Percentiles rank a stretch among this genome's conserved stretches.
Conservation (phyloP, 2,888 invertebrate species). For the Axea sp. region DNA sequence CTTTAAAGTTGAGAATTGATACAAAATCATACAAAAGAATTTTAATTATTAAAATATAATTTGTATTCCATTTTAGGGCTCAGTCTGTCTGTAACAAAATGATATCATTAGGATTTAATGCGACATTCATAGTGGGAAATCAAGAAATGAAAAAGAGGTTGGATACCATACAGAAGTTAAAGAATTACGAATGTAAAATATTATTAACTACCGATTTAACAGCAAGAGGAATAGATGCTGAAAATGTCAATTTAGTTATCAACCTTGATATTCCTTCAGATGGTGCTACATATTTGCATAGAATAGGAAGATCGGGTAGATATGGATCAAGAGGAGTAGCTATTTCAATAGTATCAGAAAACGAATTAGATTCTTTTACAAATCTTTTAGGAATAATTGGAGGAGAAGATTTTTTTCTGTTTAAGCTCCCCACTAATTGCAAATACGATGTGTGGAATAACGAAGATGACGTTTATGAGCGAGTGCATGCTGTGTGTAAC, state of each 20-base stretch:
- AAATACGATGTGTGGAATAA: conserved; percentile 72
- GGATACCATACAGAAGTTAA: conserved; percentile 87
- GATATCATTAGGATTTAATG: conserved; percentile 87
- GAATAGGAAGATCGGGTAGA: conserved; percentile 97
- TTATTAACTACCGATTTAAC: conserved; percentile 94
- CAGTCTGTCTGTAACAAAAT: conserved; percentile 88
- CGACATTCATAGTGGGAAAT: conserved; percentile 87
- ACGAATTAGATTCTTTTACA: conserved; percentile 83
- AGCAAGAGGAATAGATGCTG: conserved; percentile 96
- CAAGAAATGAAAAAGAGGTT: conserved; percentile 90
- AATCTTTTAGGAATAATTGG: conserved; percentile 82
- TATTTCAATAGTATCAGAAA: conserved; percentile 86
- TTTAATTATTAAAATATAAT: no score
- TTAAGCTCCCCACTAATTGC: conserved; percentile 79
- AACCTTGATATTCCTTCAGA: conserved; percentile 93
- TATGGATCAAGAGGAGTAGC: conserved; percentile 93
- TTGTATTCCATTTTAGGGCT: conserved; percentile 82
- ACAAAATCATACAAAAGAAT: no score
- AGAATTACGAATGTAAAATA: conserved; percentile 90
- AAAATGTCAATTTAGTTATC: conserved; percentile 94
- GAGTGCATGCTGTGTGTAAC: conserved; percentile 63
- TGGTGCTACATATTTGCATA: conserved; percentile 92
- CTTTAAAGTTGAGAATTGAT: no score
- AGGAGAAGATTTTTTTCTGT: conserved; percentile 80
- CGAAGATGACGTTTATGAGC: conserved; percentile 68